These are phyloP conservation scores for Ophiothrix spiculata DNA, from an alignment of 35 echinoderm and acorn worm genomes.

Conservation along the genomic window DNA sequence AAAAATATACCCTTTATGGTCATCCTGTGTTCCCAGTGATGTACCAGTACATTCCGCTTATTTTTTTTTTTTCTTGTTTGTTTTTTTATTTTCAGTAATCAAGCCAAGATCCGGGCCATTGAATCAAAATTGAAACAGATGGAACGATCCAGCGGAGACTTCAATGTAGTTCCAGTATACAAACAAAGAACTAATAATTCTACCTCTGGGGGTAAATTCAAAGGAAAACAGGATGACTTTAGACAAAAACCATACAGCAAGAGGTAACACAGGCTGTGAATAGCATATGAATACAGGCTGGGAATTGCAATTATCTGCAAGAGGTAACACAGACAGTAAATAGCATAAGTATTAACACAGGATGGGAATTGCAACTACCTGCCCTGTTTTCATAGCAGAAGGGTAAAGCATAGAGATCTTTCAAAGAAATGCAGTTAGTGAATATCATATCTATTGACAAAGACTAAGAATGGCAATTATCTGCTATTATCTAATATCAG, in stretches of 20 bases:
- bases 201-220: neutral
- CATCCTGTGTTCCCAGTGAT: neutral
- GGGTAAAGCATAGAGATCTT: no score
- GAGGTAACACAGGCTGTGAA: conserved; percentile 15
- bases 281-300: no score
- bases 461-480: no score
- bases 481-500: no score
- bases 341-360: no score
- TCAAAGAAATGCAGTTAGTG: no score
- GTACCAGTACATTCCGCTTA: neutral
- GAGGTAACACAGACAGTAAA: no score
- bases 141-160: conserved; percentile 34
- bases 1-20: no score
- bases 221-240: neutral
- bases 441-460: no score
- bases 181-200: neutral
- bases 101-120: conserved; percentile 54
- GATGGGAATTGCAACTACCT: no score
- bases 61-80: neutral
- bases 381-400: no score
- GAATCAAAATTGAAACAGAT: conserved; percentile 57
- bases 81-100: conserved; percentile 3
- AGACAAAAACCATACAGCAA: conserved; percentile 11
- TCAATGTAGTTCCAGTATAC: conserved; percentile 43
- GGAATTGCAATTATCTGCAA: no score